Evolutionary conservation across 2,797 vertebrate species (phyloP).

Genomic region (Leucoraja ocellata): DNA sequence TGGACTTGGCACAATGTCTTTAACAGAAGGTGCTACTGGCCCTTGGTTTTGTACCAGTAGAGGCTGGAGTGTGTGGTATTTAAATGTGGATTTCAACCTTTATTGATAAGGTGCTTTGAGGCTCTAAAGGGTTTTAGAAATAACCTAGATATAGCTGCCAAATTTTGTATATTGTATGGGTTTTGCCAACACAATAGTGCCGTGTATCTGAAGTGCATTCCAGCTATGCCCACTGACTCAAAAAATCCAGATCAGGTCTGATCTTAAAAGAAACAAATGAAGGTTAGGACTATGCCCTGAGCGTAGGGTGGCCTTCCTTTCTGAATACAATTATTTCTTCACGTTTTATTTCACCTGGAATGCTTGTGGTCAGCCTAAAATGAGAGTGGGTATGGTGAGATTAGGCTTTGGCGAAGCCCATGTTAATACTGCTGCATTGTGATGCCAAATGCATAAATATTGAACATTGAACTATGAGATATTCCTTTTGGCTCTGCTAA

Average conservation of each 20-base stretch:
- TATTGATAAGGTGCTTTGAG: not conserved
- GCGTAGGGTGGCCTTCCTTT: not conserved
- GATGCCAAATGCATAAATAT: not conserved
- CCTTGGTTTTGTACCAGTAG: no score
- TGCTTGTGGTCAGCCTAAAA: not conserved
- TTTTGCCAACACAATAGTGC: not conserved
- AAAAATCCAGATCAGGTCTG: not conserved
- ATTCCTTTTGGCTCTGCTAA: not conserved
- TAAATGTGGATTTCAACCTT: no score
- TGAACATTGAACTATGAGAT: not conserved
- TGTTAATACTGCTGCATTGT: not conserved
- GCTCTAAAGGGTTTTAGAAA: not conserved
- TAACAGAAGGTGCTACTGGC: no score
- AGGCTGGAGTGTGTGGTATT: no score
- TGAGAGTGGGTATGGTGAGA: not conserved
- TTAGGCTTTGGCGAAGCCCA: not conserved
- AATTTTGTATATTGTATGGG: no score
- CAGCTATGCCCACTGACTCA: not conserved
- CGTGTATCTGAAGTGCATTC: not conserved
- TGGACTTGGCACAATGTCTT: no score
- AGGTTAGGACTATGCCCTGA: no score
- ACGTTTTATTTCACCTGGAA: not conserved
- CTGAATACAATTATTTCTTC: no score
- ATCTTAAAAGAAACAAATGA: no score
- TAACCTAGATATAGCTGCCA: no score